phyloP scores from a whole-genome alignment of 2,113 vertebrate genomes.

The Lepisosteus oculatus region DNA sequence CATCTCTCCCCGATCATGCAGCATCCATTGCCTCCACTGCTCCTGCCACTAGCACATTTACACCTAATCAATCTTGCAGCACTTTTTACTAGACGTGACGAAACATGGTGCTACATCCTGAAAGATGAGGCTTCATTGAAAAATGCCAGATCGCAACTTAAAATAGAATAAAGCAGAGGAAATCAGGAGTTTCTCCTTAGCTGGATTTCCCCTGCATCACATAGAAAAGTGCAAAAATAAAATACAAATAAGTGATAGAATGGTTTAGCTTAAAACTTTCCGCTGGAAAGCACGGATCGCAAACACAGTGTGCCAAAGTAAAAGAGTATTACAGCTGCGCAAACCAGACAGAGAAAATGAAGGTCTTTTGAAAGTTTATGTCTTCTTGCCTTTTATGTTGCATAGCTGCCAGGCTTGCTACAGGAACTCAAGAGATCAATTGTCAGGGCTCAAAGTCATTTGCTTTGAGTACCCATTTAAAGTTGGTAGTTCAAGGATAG shows the following conservation, averaged over 20 bases:
- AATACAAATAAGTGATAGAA: neutral
- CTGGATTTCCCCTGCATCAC: slow-evolving; percentile 7
- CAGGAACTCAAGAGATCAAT: slow-evolving; percentile 7
- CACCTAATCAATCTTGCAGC: slow-evolving; percentile 78
- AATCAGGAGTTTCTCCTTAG: slow-evolving; percentile 43
- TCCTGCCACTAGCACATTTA: slow-evolving; percentile 70
- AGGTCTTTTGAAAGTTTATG: slow-evolving; percentile 16
- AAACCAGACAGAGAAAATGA: slow-evolving; percentile 12
- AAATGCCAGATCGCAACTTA: slow-evolving; percentile 56
- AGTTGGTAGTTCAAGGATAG: neutral
- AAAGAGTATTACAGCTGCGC: slow-evolving; percentile 5
- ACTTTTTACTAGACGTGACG: slow-evolving; percentile 72
- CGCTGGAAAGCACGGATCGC: neutral
- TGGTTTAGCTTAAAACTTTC: neutral
- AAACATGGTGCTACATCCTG: slow-evolving; percentile 36
- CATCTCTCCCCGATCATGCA: slow-evolving; percentile 71
- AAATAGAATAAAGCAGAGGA: slow-evolving; percentile 41
- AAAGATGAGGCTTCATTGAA: slow-evolving; percentile 54
- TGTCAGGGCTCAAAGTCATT: slow-evolving; percentile 17
- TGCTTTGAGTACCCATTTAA: slow-evolving; percentile 8
- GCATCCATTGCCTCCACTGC: slow-evolving; percentile 57
- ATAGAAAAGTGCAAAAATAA: neutral
- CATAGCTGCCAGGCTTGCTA: slow-evolving; percentile 14
- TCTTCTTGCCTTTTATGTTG: slow-evolving; percentile 20
- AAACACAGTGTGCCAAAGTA: slow-evolving; percentile 1